phyloP scores from a whole-genome alignment of 2,888 invertebrate species.

The Hypolimnas misippus region DNA sequence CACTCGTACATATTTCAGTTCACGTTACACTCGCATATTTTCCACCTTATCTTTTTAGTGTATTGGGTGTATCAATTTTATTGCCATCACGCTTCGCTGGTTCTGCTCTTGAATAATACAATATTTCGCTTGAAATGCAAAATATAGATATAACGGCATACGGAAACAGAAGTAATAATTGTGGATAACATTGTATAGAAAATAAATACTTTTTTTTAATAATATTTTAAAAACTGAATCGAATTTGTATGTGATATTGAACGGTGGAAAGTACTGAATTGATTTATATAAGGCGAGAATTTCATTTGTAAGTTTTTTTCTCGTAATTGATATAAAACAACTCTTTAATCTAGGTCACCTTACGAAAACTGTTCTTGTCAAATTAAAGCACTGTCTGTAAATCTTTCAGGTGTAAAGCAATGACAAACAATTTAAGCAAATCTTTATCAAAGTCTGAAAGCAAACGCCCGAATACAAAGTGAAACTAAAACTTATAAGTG shows the following conservation, averaged over 20 bases:
- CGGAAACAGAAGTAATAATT: constrained; percentile 33
- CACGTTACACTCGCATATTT: constrained; percentile 40
- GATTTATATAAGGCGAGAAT: neutral
- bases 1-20: constrained; percentile 13
- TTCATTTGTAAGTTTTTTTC: no score
- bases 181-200: constrained; percentile 17
- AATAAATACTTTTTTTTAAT: neutral
- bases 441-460: no score
- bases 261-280: no score
- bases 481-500: no score
- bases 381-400: no score
- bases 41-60: constrained; percentile 42
- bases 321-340: no score
- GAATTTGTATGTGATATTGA: no score
- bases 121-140: constrained; percentile 51
- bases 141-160: constrained; percentile 38
- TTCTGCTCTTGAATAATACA: constrained; percentile 48
- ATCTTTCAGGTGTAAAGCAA: no score
- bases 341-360: no score
- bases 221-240: neutral
- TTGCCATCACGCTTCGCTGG: constrained; percentile 56
- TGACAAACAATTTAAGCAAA: no score
- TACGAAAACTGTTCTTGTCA: no score
- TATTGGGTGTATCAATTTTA: constrained; percentile 58
- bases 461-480: no score